Conservation (phyloP, 2,797 vertebrate species). For the Peromyscus nudipes region DNA sequence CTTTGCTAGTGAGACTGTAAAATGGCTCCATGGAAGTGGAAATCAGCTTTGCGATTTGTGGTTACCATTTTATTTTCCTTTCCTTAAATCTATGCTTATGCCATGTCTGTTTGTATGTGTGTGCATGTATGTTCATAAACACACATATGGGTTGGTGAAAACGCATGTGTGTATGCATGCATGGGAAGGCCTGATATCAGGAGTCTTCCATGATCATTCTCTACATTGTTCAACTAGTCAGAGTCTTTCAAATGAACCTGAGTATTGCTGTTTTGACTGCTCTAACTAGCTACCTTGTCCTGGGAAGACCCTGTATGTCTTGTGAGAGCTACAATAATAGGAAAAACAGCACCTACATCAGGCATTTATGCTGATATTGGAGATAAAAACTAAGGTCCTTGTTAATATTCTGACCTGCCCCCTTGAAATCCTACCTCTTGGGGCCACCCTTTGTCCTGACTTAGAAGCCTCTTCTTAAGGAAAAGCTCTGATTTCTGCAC, state of each 20-base stretch:
- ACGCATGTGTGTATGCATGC: background rate
- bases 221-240: background rate
- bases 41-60: background rate
- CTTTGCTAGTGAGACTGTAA: background rate
- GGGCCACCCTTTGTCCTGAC: no score
- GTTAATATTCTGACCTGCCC: no score
- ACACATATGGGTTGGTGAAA: background rate
- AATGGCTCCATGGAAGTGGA: background rate
- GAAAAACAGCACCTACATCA: background rate
- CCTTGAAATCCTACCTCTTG: no score
- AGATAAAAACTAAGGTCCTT: background rate
- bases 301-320: background rate
- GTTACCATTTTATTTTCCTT: background rate
- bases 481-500: no score
- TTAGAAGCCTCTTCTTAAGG: no score
- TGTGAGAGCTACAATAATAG: background rate
- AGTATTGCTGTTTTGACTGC: background rate
- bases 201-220: background rate
- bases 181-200: background rate
- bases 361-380: background rate
- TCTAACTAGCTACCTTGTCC: background rate
- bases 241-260: background rate
- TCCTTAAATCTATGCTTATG: background rate
- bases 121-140: background rate
- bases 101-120: background rate